Evolutionary conservation across 2,797 vertebrate species (phyloP), one percentile per base, ranked within the genome.

Genomic region (Knipowitschia caucasica): DNA sequence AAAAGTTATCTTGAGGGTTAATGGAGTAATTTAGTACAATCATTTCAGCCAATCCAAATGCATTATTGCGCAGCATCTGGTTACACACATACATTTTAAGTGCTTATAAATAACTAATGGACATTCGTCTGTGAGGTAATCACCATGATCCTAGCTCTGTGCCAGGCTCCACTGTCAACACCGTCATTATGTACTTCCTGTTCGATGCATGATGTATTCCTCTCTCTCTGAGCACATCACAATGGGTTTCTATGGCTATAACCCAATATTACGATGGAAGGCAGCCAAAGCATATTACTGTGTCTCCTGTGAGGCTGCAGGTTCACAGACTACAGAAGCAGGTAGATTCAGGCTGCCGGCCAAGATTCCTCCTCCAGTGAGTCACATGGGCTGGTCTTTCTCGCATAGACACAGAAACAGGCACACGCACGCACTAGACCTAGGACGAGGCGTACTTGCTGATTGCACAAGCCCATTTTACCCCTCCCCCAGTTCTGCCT

Each of bases 281-380:
- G 10, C 27, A 14, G 45, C 45, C 45, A 47, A 21, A 31, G 27
- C 1, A 9, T 29, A 27, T 45, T 18, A 12, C 24, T 5, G 45
- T 47, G 15, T 47, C 10, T 10, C 21, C 11, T 25, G 26, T 18
- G 46, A 7, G 10, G 31, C 40, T 53, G 31, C 33, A 17, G 5
- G 75, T 56, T 60, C 46, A 34, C 30, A n/a, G 44, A 69, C 61
- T 64, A 25, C 1, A 17, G 52, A 61, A 67, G 76, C 80, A 82
- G 82, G 83, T 84, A 81, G 55, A 71, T 50, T 71, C 83, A 82
- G 83, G 80, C 63, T 34, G 35, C 23, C 15, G 47, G 73, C 76
- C 81, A 49, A 83, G 73, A 88, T 91, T 87, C 84, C 69, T 85
- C 56, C 71, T 81, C 79, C 69, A 76, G 75, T 88, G 75, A 81